Percentiles rank a stretch among this genome's conserved stretches.
phyloP scores from a whole-genome alignment of 2,888 invertebrate species.

The Drosophila conformis region DNA sequence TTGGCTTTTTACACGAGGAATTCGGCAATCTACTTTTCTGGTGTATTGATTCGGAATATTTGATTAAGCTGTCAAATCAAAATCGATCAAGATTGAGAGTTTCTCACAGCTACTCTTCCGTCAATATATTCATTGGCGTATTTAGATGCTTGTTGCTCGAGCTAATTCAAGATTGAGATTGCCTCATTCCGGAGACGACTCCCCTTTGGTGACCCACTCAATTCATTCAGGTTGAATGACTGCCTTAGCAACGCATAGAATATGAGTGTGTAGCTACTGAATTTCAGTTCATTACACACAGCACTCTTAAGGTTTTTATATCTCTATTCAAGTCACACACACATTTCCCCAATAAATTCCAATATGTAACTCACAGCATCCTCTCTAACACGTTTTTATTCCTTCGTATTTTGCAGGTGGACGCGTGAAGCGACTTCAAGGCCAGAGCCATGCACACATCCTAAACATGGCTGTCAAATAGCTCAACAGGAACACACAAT shows the following conservation, averaged over 20 bases:
- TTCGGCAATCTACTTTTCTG: neutral
- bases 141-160: neutral
- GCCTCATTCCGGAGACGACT: neutral
- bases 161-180: neutral
- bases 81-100: neutral
- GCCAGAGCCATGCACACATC: conserved; percentile 16
- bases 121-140: neutral
- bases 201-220: no score
- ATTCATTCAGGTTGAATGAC: conserved; percentile 13
- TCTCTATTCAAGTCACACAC: conserved; percentile 10
- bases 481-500: conserved; percentile 22
- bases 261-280: conserved; percentile 1
- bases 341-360: conserved; percentile 22
- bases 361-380: neutral
- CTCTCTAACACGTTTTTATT: neutral
- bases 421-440: conserved; percentile 24
- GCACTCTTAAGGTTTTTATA: conserved; percentile 12
- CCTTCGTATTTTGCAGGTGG: conserved; percentile 41
- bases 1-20: neutral
- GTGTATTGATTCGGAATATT: neutral
- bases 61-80: neutral
- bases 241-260: neutral
- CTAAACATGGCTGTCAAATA: conserved; percentile 49
- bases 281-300: conserved; percentile 20
- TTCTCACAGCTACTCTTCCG: neutral